These are phyloP conservation scores for Chymomyza fuscimana DNA, from an alignment of 2,888 invertebrate genomes.

Conservation along the genomic window DNA sequence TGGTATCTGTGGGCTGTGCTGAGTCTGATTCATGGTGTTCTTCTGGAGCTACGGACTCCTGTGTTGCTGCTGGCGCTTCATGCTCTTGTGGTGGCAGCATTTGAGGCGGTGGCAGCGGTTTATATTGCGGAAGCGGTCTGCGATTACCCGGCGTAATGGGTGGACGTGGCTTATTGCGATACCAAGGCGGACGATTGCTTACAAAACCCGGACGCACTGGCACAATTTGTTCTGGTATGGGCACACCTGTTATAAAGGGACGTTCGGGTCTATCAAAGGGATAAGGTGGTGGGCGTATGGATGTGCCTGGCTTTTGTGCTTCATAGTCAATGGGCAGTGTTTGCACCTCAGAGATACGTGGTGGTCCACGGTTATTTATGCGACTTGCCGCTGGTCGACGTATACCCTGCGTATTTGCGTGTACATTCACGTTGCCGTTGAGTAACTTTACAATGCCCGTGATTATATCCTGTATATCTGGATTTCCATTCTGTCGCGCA, in stretches of 20 bases:
- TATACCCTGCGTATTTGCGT: conserved; percentile 86
- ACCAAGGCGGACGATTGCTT: conserved; percentile 84
- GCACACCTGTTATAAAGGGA: conserved; percentile 85
- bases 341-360: conserved; percentile 89
- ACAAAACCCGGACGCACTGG: conserved; percentile 84
- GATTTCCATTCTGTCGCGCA: conserved; percentile 83
- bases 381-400: conserved; percentile 87
- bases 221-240: conserved; percentile 87
- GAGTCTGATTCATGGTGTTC: conserved; percentile 20
- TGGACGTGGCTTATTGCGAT: conserved; percentile 82
- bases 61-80: conserved; percentile 24
- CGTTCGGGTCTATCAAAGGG: conserved; percentile 86
- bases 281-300: conserved; percentile 81
- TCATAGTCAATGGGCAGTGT: conserved; percentile 83
- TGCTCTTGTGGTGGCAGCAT: conserved; percentile 58
- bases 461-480: conserved; percentile 94
- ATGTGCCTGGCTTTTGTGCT: conserved; percentile 75
- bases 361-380: conserved; percentile 94
- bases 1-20: conserved; percentile 64
- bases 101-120: conserved; percentile 82
- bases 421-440: conserved; percentile 93
- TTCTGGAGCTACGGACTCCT: conserved; percentile 16
- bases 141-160: conserved; percentile 79
- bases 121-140: conserved; percentile 83
- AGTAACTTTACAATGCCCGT: conserved; percentile 92